Evolutionary conservation across 2,113 vertebrate species (phyloP), one percentile per base, ranked within the genome.

Genomic region (Fregetta grallaria): DNA sequence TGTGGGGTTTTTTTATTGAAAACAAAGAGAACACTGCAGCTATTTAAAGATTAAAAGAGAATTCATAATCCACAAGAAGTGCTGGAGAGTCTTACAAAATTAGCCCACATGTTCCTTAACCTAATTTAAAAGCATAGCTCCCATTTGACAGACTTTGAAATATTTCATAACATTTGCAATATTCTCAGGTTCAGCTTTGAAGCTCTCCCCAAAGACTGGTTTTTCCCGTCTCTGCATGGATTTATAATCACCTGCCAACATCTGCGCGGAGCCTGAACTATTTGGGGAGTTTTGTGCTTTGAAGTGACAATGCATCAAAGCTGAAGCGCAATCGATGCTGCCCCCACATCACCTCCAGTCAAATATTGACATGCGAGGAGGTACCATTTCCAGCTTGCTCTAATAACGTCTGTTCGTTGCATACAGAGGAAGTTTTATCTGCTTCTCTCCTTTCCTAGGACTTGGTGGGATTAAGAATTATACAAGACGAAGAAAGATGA

Each of bases 211-310:
- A 70, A 83, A 90, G 92, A 68, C 88, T 27, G 81, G 11, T 20
- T 81, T 94, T 74, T 65, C 45, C 93, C 3, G 4, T 90, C 81
- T 79, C 92, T 68, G 62, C 44, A 1, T 19, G 75, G 88, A 90
- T 94, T 96, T 96, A 90, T 83, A 88, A 95, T 93, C 94, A 92
- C 93, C 90, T 95, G 94, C 62, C 94, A 94, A 88, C 74, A 66
- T 27, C 93, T 36, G 70, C 4, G 3, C 22, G 0, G 40, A 94
- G 80, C 81, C 87, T 73, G 71, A 93, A 67, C 50, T 65, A 20
- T 62, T 30, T 0, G 10, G 40, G 58, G 92, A 66, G 36, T 45
- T 92, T 49, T 6, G 18, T 29, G 81, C 94, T 83, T 90, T 96
- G 85, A 96, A 96, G 88, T 90, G 90, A 89, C 81, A 42, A 73